Evolutionary conservation across 2,113 vertebrate species (phyloP), one percentile per base, ranked within the genome.

Genomic region (Aspiorhynchus laticeps): DNA sequence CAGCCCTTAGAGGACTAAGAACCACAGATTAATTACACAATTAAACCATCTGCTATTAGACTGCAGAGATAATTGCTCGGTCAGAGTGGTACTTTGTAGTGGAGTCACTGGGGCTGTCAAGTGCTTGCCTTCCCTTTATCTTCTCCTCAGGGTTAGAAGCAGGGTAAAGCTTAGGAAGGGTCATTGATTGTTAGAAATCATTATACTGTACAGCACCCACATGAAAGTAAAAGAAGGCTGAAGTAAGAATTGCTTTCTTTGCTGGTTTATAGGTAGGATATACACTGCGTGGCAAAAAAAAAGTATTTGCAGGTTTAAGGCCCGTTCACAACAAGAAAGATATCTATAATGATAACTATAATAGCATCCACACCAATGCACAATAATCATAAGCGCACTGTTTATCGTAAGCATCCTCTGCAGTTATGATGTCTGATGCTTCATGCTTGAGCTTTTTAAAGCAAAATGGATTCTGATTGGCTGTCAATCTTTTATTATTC

Each of bases 11-110:
- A 86, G 51, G 26, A 33, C 78, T 26, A 28, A 82, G 33, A 76
- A 87, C 41, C 69, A 82, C 51, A 81, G 78, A 83, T 65, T 74
- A 59, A 87, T 87, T 87, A 87, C 69, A 87, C 79, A 76, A 82
- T 83, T 83, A 83, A 71, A 80, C 67, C 71, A 63, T 82, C 78
- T 87, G 67, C 53, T 59, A 74, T 82, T 82, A 75, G 38, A 82
- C 61, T 51, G 7, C 33, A 82, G 69, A 65, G 69, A 75, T 83
- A 87, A 76, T 82, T 81, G 67, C 51, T 36, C 31, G 41, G 81
- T 83, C 81, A 51, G 63, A 51, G 26, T 71, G 43, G 41, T 71
- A 28, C 81, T 71, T 71, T 15, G 81, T 36, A 71, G 26, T 51
- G 46, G 65, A 51, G 63, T 51, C 43, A 71, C 43, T 83, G 43